Evolutionary conservation across 2,888 invertebrate genomes (phyloP).

Genomic region (Nomada ruficornis): DNA sequence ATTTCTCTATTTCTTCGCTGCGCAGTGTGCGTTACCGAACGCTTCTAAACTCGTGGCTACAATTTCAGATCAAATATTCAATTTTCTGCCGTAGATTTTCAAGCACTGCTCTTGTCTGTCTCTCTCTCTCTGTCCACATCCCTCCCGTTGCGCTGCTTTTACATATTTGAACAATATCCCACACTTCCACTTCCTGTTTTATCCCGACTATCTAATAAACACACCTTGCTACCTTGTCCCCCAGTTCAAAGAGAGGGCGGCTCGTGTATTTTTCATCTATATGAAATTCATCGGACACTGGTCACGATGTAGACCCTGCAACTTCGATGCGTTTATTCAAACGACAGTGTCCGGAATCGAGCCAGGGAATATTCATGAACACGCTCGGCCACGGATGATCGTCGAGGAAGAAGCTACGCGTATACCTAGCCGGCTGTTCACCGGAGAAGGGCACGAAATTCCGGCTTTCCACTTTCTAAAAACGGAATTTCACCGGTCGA

Average conservation of each 20-base stretch:
- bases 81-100: not conserved
- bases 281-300: constrained; percentile 57
- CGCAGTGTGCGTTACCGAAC: no score
- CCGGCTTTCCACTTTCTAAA: constrained; percentile 44
- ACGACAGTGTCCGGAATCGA: constrained; percentile 31
- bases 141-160: no score
- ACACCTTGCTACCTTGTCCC: constrained; percentile 13
- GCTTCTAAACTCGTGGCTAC: no score
- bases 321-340: constrained; percentile 49
- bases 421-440: constrained; percentile 6
- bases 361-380: constrained; percentile 65
- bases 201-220: constrained; percentile 25
- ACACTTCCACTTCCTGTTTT: not conserved
- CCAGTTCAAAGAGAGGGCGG: constrained; percentile 3
- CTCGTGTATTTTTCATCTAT: constrained; percentile 34
- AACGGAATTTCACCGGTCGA: constrained; percentile 30
- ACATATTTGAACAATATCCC: not conserved
- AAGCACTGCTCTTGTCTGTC: not conserved
- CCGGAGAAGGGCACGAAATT: constrained; percentile 33
- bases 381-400: constrained; percentile 40
- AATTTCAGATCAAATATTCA: no score
- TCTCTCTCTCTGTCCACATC: not conserved
- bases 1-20: no score
- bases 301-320: constrained; percentile 48
- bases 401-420: constrained; percentile 34